Evolutionary conservation across 1,140 invertebrate species (phyloP), one percentile per base, ranked within the genome.

Genomic region (Bacillus rossius): DNA sequence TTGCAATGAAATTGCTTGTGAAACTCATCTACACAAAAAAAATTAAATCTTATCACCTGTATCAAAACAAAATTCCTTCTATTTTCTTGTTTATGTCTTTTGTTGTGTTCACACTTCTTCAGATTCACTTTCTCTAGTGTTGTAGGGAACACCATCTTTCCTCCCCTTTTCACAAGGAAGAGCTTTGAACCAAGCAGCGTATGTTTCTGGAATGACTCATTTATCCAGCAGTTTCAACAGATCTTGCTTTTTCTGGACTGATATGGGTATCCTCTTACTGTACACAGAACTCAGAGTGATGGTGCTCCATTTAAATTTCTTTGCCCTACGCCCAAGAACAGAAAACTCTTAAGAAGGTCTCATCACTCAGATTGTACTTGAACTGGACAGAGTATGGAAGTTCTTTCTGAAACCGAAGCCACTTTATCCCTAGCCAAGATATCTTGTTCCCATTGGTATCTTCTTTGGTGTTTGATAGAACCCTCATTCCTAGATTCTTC

Each of bases 361-460:
- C 20, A 8, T 50, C 42, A 16, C 26, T 16, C 17, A 58, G 47
- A 17, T 45, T 42, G 17, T 60, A 60, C 51, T 55, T 60, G 16
- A 29, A 60, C 41, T 57, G 51, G 14, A 60, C 45, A 43, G 16
- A 34, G 38, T 45, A 25, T n/a, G 58, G 58, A 10, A 47, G 26
- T 20, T 10, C 17, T 48, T 60, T 56, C 16, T 60, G n/a, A 60
- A 60, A 60, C 13, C 52, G 19, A 19, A 60, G 52, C 53, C 53
- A 60, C 38, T 60, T 60, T 2, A 60, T 34, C 23, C 48, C 56
- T 14, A 57, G 42, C 59, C 47, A 60, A n/a, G 38, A n/a, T 14
- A 56, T 20, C 37, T 22, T 60, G 13, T 42, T 25, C 49, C 22
- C 45, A 16, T 23, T 22, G 23, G 38, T 40, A 51, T 48, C 20